phyloP scores from a whole-genome alignment of 2,888 invertebrate genomes.

The Dasysyrphus tricinctus region DNA sequence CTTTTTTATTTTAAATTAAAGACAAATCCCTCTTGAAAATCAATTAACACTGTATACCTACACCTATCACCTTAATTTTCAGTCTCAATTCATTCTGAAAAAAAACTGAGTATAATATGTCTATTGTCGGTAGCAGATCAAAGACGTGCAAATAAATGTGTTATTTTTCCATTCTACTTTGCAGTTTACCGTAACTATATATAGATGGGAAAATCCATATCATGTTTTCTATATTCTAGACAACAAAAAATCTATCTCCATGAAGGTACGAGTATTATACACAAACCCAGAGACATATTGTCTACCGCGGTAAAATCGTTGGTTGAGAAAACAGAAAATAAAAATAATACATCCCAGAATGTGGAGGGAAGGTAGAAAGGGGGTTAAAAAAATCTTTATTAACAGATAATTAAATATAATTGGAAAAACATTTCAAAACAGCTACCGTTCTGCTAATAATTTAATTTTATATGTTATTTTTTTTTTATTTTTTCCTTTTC shows the following conservation, averaged over 20 bases:
- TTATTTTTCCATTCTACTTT: conserved; percentile 22
- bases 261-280: conserved; percentile 15
- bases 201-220: conserved; percentile 50
- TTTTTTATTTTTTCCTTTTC: neutral
- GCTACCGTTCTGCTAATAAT: conserved; percentile 61
- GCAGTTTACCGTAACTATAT: conserved; percentile 3
- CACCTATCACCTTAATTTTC: conserved; percentile 3
- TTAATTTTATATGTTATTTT: conserved; percentile 51
- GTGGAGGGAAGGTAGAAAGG: neutral
- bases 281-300: conserved; percentile 61
- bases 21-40: neutral
- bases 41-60: neutral
- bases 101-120: conserved; percentile 9
- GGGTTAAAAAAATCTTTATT: conserved; percentile 30
- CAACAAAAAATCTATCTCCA: conserved; percentile 6
- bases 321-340: conserved; percentile 9
- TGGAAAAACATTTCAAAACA: conserved; percentile 48
- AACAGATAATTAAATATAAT: conserved; percentile 74
- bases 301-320: conserved; percentile 48
- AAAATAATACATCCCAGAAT: neutral
- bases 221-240: conserved; percentile 34
- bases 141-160: conserved; percentile 38
- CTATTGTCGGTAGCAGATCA: conserved; percentile 43
- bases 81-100: neutral
- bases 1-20: neutral